Conservation (phyloP, 2,797 vertebrate species). For the Coilia nasus region DNA sequence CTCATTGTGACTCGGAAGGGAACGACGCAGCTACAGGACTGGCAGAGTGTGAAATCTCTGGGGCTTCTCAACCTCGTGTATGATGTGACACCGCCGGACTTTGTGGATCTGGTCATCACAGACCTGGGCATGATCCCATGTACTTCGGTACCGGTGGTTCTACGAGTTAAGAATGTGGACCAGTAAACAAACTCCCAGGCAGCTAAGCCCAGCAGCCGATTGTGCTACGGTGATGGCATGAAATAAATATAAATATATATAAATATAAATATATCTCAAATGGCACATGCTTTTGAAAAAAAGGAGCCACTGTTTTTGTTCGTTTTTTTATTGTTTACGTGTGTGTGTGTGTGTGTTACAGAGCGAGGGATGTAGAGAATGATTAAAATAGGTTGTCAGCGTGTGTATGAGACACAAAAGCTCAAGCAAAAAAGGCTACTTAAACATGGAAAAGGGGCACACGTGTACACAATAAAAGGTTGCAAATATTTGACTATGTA, state of each 20-base stretch:
- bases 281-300: conserved; percentile 63
- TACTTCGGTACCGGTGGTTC: conserved; percentile 95
- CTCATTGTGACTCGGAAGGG: conserved; percentile 83
- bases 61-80: conserved; percentile 95
- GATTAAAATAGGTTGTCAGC: neutral
- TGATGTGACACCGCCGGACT: conserved; percentile 93
- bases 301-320: conserved; percentile 47
- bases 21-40: conserved; percentile 79
- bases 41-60: conserved; percentile 81
- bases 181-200: conserved; percentile 68
- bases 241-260: conserved; percentile 68
- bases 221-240: conserved; percentile 68
- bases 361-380: neutral
- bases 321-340: neutral
- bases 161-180: conserved; percentile 94
- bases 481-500: conserved; percentile 12
- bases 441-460: neutral
- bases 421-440: neutral
- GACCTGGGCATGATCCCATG: conserved; percentile 98
- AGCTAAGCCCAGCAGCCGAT: neutral
- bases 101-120: conserved; percentile 97
- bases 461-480: neutral
- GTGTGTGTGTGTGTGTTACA: neutral
- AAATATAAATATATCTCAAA: conserved; percentile 69
- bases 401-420: neutral